Conservation (phyloP, 2,113 vertebrate genomes). For the Girardinichthys multiradiatus region DNA sequence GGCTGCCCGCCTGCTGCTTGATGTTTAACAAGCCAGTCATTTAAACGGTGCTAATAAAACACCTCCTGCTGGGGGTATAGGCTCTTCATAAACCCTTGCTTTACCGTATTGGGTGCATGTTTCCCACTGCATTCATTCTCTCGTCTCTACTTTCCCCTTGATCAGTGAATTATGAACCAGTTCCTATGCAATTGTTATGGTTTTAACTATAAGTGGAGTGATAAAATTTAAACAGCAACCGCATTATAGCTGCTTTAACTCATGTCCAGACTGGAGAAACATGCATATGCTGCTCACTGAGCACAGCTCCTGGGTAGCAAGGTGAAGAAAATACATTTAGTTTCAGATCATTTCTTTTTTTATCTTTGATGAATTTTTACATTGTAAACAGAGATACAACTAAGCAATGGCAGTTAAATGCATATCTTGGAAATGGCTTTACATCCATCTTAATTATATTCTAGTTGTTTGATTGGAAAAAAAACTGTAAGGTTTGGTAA, state of each 20-base stretch:
- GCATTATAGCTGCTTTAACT: conserved; percentile 69
- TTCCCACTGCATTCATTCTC: conserved; percentile 22
- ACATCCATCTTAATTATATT: neutral
- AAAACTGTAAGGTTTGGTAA: too few species aligned
- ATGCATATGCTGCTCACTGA: conserved; percentile 18
- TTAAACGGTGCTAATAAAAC: conserved; percentile 80
- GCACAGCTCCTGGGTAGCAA: neutral
- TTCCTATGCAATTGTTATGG: conserved; percentile 61
- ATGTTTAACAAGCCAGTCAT: conserved; percentile 80
- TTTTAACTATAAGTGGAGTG: conserved; percentile 76
- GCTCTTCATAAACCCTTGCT: conserved; percentile 73
- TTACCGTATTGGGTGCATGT: conserved; percentile 43
- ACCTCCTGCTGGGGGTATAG: conserved; percentile 71
- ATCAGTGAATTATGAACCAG: conserved; percentile 57
- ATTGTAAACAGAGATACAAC: neutral
- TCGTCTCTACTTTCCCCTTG: neutral
- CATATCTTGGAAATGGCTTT: neutral
- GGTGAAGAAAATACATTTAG: neutral
- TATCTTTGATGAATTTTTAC: neutral
- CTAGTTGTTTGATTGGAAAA: too few species aligned
- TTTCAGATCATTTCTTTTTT: neutral
- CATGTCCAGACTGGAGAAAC: conserved; percentile 45
- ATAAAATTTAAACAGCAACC: conserved; percentile 74
- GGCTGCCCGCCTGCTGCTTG: conserved; percentile 67
- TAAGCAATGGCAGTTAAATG: neutral